Evolutionary conservation across 2,113 vertebrate genomes (phyloP), one percentile per base, ranked within the genome.

Genomic region (Trematomus loennbergii): DNA sequence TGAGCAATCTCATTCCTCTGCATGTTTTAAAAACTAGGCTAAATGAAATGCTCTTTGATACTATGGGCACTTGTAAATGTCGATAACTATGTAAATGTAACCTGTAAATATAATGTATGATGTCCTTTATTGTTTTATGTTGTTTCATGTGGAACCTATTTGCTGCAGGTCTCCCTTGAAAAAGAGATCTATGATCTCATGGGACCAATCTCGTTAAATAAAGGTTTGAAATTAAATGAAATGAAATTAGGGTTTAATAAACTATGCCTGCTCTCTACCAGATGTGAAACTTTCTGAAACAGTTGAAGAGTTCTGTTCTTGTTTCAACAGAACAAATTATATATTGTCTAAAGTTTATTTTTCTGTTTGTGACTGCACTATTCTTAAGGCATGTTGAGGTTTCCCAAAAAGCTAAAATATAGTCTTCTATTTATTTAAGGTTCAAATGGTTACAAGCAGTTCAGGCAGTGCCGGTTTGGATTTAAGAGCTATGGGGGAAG

Each of bases 221-320:
- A n/a, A n/a, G n/a, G n/a, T n/a, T n/a, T n/a, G n/a, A n/a, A n/a
- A n/a, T n/a, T n/a, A n/a, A n/a, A n/a, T n/a, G n/a, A n/a, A n/a
- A n/a, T n/a, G n/a, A n/a, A n/a, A n/a, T n/a, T n/a, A 76, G 75
- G 73, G 72, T 43, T 83, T 86, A 89, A 89, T 83, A 88, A 86
- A 74, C 88, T 82, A 70, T 68, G 48, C 16, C 49, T 36, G 46
- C 49, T 83, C 69, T 79, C 78, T 60, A 58, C 57, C 48, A 78
- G 75, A 73, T 54, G 45, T 72, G 62, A n/a, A 76, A 72, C 61
- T 81, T 87, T 75, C 71, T 77, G n/a, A 86, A 74, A 64, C 52
- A 69, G 73, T 54, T 29, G 53, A 67, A 58, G 57, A 78, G 25
- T 71, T 86, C 18, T 9, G 11, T 46, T 66, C 53, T 33, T 53